Evolutionary conservation across 64 coral and sea anemone species (phyloP).

Genomic region (Orbicella faveolata): DNA sequence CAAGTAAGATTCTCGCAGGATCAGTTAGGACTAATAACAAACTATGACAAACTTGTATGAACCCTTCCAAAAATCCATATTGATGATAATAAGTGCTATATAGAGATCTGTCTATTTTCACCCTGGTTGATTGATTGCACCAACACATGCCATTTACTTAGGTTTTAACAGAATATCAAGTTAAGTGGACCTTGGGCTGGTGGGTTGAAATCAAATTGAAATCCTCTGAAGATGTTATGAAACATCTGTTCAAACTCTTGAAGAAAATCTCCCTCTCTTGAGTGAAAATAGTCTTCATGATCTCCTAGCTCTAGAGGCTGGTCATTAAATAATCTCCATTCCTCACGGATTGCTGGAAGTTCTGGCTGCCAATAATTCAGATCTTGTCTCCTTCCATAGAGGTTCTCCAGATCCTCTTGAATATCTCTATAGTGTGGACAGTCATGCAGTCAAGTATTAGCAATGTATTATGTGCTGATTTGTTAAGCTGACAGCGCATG

Average conservation of each 20-base stretch:
- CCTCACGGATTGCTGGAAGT: background rate
- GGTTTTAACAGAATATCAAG: no score
- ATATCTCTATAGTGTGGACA: slow-evolving; percentile 48
- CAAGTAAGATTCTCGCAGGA: no score
- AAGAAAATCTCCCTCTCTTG: slow-evolving; percentile 40
- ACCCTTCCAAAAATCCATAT: no score
- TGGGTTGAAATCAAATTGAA: slow-evolving; percentile 37
- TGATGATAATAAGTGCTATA: no score
- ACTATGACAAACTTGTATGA: no score
- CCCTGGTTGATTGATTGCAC: no score
- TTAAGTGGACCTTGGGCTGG: background rate
- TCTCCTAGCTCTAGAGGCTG: background rate
- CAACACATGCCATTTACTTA: no score
- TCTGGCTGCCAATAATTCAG: background rate
- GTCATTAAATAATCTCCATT: background rate
- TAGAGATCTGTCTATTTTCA: no score
- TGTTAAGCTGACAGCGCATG: background rate
- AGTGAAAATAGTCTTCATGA: slow-evolving; percentile 21
- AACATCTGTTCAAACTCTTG: slow-evolving; percentile 83
- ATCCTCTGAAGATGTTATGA: slow-evolving; percentile 65
- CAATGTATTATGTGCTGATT: background rate
- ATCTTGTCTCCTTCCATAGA: background rate
- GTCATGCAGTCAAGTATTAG: background rate
- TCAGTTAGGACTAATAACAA: no score
- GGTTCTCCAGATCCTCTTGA: slow-evolving; percentile 62